Evolutionary conservation across 2,888 invertebrate genomes (phyloP).

Genomic region (Pristionchus entomophagus): DNA sequence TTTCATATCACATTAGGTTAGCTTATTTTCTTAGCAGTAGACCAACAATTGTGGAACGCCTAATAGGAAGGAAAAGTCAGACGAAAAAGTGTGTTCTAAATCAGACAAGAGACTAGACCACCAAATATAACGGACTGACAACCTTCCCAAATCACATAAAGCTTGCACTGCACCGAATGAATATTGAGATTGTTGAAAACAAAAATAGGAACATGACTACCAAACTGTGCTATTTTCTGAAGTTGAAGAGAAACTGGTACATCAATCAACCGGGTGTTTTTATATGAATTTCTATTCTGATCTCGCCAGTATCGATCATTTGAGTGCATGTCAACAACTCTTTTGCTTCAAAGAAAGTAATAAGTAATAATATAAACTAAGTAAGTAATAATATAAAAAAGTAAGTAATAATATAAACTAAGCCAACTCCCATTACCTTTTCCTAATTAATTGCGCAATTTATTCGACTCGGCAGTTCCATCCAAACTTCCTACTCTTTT

Average conservation of each 20-base stretch:
- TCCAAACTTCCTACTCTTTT: neutral
- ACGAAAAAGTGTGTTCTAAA: too few relatives aligned
- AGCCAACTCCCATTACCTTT: neutral
- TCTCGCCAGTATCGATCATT: neutral
- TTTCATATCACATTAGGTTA: constrained; percentile 9
- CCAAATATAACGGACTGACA: neutral
- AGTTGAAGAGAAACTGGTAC: too few relatives aligned
- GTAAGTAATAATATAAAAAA: too few relatives aligned
- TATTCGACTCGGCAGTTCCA: neutral
- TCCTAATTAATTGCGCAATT: constrained; percentile 6
- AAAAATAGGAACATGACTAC: neutral
- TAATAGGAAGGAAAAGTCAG: neutral
- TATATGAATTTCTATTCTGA: neutral
- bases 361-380: too few relatives aligned
- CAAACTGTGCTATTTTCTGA: neutral
- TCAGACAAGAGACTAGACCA: too few relatives aligned
- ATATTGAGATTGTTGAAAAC: too few relatives aligned
- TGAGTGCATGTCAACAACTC: neutral
- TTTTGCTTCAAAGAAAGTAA: neutral
- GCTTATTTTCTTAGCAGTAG: neutral
- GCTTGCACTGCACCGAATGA: neutral
- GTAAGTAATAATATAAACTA: too few relatives aligned
- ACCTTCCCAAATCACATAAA: neutral
- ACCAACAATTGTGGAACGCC: neutral
- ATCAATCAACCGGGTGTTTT: neutral